phyloP scores from a whole-genome alignment of 2,888 invertebrate genomes.

The Candidula unifasciata region DNA sequence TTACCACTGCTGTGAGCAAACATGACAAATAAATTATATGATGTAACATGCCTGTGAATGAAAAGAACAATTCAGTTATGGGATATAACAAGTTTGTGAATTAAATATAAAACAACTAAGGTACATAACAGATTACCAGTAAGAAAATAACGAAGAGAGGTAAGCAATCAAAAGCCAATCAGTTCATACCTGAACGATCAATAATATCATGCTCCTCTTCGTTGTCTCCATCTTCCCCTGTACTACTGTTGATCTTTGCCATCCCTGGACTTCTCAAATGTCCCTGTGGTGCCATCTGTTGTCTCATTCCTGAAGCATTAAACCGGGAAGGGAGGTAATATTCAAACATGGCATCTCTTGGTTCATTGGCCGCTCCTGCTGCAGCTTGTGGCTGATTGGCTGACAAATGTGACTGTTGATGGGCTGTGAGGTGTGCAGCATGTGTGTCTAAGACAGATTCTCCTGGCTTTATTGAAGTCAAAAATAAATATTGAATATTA shows the following conservation, averaged over 20 bases:
- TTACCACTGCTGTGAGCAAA: too few relatives aligned
- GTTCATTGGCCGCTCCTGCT: conserved; percentile 1
- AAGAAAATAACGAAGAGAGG: background rate
- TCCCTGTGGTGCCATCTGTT: conserved; percentile 49
- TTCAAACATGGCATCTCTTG: conserved; percentile 38
- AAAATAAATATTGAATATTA: background rate
- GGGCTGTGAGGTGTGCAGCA: background rate
- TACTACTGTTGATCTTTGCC: conserved; percentile 52
- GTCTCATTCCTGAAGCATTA: conserved; percentile 50
- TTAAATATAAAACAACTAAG: too few relatives aligned
- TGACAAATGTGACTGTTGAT: background rate
- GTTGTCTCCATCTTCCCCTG: conserved; percentile 38
- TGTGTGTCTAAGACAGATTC: background rate
- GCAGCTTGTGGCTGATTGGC: conserved; percentile 16
- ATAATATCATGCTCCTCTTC: conserved; percentile 37
- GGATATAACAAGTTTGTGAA: too few relatives aligned
- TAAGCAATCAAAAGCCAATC: background rate
- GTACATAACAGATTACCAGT: background rate
- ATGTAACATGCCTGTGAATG: too few relatives aligned
- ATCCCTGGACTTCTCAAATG: conserved; percentile 52
- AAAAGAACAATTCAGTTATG: too few relatives aligned
- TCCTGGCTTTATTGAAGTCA: background rate
- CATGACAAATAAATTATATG: too few relatives aligned
- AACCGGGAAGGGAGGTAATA: conserved; percentile 48
- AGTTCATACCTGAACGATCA: conserved; percentile 31